Evolutionary conservation across 1,140 invertebrate genomes (phyloP).

Genomic region (Aphelenchoides besseyi): DNA sequence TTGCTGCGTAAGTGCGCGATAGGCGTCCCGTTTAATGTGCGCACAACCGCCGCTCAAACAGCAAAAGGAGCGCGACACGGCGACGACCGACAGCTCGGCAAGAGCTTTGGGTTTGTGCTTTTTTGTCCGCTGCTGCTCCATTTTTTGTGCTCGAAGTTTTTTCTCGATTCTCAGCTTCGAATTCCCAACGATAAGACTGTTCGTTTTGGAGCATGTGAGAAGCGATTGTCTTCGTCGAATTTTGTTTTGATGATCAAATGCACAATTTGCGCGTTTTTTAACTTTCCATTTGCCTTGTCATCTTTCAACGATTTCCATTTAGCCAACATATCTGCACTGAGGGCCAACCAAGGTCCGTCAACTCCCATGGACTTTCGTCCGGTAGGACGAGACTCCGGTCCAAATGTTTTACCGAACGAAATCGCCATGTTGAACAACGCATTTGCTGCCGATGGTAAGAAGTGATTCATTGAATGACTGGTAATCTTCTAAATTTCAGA

Average conservation of each 20-base stretch:
- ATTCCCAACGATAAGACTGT: background rate
- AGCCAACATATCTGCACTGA: background rate
- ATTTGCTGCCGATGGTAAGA: conserved; percentile 12
- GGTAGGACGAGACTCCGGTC: background rate
- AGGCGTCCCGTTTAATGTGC: no score
- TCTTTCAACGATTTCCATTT: background rate
- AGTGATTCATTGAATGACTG: background rate
- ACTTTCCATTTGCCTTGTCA: background rate
- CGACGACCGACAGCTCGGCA: background rate
- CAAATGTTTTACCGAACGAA: background rate
- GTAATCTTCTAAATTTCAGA: conserved; percentile 16
- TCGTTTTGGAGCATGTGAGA: background rate
- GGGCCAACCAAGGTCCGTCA: conserved; percentile 5
- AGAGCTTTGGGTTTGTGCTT: background rate
- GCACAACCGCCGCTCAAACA: no score
- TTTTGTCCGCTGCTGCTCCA: background rate
- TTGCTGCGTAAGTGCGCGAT: no score
- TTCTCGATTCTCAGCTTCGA: background rate
- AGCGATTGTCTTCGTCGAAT: background rate
- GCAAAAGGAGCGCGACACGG: no score
- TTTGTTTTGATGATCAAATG: background rate
- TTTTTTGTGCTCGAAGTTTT: background rate
- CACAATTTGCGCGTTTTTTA: background rate
- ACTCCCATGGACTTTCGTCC: conserved; percentile 20
- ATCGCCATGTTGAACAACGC: conserved; percentile 3